Percentiles rank a stretch among this genome's conserved stretches.
These are phyloP conservation scores for Sebastes oblongus DNA, from an alignment of 2,797 vertebrate species.

Conservation along the genomic window DNA sequence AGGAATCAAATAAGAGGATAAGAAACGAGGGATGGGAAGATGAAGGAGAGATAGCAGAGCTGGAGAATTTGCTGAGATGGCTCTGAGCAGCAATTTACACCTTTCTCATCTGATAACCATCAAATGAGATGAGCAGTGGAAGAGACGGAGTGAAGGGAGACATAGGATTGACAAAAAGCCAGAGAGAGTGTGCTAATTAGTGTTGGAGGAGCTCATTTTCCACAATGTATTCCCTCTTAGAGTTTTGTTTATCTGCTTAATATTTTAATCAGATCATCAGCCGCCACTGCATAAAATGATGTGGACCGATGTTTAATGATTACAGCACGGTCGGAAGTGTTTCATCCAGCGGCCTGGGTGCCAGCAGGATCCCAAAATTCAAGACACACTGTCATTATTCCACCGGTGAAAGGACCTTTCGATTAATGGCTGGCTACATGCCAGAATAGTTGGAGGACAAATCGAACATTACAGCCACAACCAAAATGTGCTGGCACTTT, in stretches of 20 bases:
- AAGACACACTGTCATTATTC: neutral
- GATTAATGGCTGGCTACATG: neutral
- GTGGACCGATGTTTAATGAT: neutral
- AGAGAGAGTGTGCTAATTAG: constrained; percentile 59
- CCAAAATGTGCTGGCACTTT: neutral
- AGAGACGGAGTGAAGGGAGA: constrained; percentile 28
- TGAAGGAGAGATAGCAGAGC: constrained; percentile 45
- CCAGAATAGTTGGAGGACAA: neutral
- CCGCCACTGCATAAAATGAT: neutral
- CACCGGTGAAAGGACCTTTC: neutral
- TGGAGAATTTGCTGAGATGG: constrained; percentile 60
- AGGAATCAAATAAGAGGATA: constrained; percentile 31
- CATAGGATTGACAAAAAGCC: constrained; percentile 45
- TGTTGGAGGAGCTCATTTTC: constrained; percentile 33
- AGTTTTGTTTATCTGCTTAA: constrained; percentile 20
- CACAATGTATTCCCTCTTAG: constrained; percentile 8
- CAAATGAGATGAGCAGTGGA: constrained; percentile 52
- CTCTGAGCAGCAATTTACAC: constrained; percentile 73
- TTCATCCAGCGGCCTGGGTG: neutral
- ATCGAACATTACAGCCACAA: neutral
- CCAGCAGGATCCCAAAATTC: neutral
- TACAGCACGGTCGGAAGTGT: neutral
- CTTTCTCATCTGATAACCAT: constrained; percentile 71
- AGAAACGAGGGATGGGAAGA: constrained; percentile 36
- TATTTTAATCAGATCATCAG: constrained; percentile 24